A percentile compares a stretch with the other conserved stretches of the same genome.
phyloP scores from a whole-genome alignment of 2,888 invertebrate genomes.

The Amitus sp. region DNA sequence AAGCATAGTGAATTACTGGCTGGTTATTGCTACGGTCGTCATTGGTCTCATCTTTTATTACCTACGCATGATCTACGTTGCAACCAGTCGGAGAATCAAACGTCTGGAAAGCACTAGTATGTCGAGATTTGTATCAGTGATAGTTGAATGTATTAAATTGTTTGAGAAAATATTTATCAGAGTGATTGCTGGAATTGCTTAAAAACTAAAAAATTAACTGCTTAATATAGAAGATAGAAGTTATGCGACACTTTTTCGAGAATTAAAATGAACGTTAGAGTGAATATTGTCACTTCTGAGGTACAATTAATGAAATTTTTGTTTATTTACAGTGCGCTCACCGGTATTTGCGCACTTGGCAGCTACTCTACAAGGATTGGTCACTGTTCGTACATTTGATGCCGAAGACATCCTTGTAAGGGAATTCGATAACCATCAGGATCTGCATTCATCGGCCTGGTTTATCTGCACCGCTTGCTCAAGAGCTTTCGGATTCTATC shows the following conservation, averaged over 20 bases:
- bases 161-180: no score
- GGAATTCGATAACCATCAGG: slow-evolving; percentile 86
- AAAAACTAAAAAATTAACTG: no score
- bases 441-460: slow-evolving; percentile 91
- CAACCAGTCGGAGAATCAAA: slow-evolving; percentile 84
- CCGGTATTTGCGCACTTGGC: slow-evolving; percentile 96
- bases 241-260: no score
- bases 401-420: slow-evolving; percentile 81
- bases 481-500: slow-evolving; percentile 92
- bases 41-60: slow-evolving; percentile 80
- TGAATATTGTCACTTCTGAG: no score
- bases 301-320: no score
- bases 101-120: slow-evolving; percentile 83
- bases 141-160: no score
- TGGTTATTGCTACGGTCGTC: slow-evolving; percentile 76
- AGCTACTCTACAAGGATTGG: slow-evolving; percentile 88
- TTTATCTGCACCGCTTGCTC: slow-evolving; percentile 89
- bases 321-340: slow-evolving; percentile 78
- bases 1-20: slow-evolving; percentile 78
- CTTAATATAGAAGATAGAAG: no score
- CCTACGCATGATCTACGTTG: slow-evolving; percentile 79
- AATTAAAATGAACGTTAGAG: no score
- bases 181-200: no score
- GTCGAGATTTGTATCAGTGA: no score
- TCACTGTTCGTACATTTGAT: slow-evolving; percentile 90